Base-by-base conservation (phyloP, 2,888 invertebrate species). In the Dasypogon diadema region DNA sequence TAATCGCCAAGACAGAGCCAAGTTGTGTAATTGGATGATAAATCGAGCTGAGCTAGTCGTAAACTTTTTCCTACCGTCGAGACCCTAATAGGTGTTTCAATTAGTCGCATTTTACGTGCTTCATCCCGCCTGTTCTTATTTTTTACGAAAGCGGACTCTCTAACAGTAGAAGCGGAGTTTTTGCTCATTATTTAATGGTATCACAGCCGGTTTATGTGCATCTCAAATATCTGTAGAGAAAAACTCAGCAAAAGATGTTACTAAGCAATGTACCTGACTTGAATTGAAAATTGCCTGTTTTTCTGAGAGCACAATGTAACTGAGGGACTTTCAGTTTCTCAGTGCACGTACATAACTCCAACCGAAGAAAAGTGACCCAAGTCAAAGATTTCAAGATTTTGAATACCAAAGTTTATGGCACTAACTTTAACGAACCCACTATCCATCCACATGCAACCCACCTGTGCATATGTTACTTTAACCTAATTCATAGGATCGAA, bases 81-180 rank as follows among this genome's bases (percentile, higher is more conserved):
- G 42, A 12, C n/a, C 42, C 21, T 34, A 60, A 60, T 60, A 37
- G 60, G 60, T 37, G 60, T 60, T 37, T 58, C 58, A 42, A 42
- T 42, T 16, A 21, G 14, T 60, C 37, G 34, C 18, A 60, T 60
- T 37, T 5, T 18, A 60, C 60, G 34, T 60, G 60, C 60, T 37
- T 60, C 60, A 37, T 60, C 60, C 18, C 18, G 18, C 2, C 5
- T 18, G 16, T n/a, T 37, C 21, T 1, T 1, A 18, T 18, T 21
- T 37, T 34, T 60, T 16, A 60, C 21, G 34, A 37, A 60, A 37
- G 16, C 37, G 1, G 12, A 30, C 30, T 58, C 16, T 30, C 30
- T 30, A 37, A 18, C 5, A 60, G 34, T 21, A 60, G 37, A 37
- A 34, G 21, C 14, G 37, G 34, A 60, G 60, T 60, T 60, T 37